Evolutionary conservation across 2,888 invertebrate species (phyloP).

Genomic region (Omphaloscelis lunosa): DNA sequence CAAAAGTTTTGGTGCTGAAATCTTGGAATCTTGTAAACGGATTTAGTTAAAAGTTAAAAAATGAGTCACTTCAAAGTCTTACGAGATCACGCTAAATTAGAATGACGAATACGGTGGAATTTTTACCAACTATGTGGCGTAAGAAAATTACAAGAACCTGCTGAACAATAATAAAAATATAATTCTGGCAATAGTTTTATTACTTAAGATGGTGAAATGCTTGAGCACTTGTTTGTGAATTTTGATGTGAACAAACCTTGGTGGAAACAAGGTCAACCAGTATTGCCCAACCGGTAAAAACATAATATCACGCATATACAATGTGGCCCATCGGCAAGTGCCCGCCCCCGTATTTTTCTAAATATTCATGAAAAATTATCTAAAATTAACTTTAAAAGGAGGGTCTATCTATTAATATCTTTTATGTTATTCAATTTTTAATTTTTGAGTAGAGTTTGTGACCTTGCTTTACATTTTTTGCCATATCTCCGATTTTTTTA

Average conservation of each 20-base stretch:
- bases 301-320: constrained; percentile 1
- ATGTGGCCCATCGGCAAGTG: no score
- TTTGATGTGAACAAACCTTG: constrained; percentile 42
- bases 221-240: constrained; percentile 9
- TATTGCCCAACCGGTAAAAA: constrained; percentile 36
- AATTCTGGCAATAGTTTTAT: background rate
- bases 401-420: no score
- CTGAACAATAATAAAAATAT: background rate
- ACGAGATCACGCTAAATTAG: background rate
- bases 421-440: no score
- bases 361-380: no score
- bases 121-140: background rate
- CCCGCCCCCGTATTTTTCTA: no score
- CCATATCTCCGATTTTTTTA: no score
- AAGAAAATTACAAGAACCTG: background rate
- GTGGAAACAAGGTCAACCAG: constrained; percentile 40
- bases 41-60: background rate
- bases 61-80: constrained; percentile 18
- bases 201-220: constrained; percentile 15
- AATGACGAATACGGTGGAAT: constrained; percentile 5
- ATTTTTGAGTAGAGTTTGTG: no score
- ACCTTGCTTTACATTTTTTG: no score
- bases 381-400: no score
- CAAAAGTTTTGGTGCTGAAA: background rate
- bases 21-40: background rate